phyloP scores from a whole-genome alignment of 2,888 invertebrate species.

The Trachelus iudaicus region DNA sequence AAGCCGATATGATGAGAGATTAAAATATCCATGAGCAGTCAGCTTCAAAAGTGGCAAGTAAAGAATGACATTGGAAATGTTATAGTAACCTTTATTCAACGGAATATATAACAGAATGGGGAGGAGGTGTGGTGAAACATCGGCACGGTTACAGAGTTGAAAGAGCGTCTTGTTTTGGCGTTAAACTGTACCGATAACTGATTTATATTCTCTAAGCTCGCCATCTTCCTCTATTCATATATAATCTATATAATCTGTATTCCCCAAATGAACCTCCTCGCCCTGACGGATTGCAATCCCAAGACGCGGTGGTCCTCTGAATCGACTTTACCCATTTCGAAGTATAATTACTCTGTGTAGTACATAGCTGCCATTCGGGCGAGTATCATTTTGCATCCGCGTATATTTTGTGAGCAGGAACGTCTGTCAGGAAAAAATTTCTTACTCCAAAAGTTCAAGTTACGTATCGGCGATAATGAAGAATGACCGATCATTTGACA shows the following conservation, averaged over 20 bases:
- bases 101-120: constrained; percentile 55
- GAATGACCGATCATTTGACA: too few relatives aligned
- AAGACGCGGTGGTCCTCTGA: constrained; percentile 20
- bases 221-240: constrained; percentile 23
- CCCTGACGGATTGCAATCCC: constrained; percentile 24
- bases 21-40: too few relatives aligned
- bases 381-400: constrained; percentile 14
- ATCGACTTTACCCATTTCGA: not conserved
- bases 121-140: constrained; percentile 43
- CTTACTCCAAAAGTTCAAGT: too few relatives aligned
- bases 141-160: constrained; percentile 32
- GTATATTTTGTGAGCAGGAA: constrained; percentile 10
- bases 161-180: not conserved
- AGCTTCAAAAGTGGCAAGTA: too few relatives aligned
- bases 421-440: too few relatives aligned
- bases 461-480: too few relatives aligned
- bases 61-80: constrained; percentile 32
- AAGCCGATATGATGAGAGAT: too few relatives aligned
- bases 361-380: constrained; percentile 23
- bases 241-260: constrained; percentile 19
- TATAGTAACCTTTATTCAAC: constrained; percentile 56
- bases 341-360: too few relatives aligned
- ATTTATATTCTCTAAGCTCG: constrained; percentile 10
- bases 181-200: not conserved
- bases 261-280: constrained; percentile 14